phyloP scores from a whole-genome alignment of 1,140 invertebrate species.

The Trichomalopsis sarcophagae region DNA sequence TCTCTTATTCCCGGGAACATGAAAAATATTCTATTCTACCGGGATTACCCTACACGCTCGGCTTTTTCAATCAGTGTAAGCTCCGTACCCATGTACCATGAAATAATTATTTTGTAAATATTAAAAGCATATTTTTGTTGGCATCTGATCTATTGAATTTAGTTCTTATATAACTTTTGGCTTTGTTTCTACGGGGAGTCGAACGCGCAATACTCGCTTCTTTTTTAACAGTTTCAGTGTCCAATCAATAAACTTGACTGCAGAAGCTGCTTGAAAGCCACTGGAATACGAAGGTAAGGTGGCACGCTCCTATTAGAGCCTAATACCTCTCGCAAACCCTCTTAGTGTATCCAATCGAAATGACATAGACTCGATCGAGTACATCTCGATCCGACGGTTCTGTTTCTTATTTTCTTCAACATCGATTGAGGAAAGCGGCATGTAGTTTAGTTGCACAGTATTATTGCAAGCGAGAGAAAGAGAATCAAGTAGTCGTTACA shows the following conservation, averaged over 20 bases:
- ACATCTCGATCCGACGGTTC: neutral
- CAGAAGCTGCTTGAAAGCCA: conserved; percentile 47
- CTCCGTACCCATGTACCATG: too few relatives aligned
- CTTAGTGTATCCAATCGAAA: conserved; percentile 15
- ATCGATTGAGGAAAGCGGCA: too few relatives aligned
- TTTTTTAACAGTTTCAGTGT: conserved; percentile 26
- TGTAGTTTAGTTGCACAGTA: too few relatives aligned
- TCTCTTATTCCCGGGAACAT: neutral
- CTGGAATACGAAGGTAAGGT: conserved; percentile 40
- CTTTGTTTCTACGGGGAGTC: neutral
- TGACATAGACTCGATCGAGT: neutral
- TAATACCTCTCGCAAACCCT: conserved; percentile 40
- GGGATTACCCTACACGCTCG: too few relatives aligned
- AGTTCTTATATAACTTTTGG: neutral
- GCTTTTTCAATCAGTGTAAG: too few relatives aligned
- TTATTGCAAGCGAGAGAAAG: neutral
- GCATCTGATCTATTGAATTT: neutral
- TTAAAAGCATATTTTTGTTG: too few relatives aligned
- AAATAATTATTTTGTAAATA: too few relatives aligned
- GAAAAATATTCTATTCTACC: neutral
- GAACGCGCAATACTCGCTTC: neutral
- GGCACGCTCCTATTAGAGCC: conserved; percentile 3
- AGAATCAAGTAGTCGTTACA: neutral
- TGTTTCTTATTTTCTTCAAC: too few relatives aligned
- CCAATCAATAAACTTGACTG: conserved; percentile 46